Evolutionary conservation across 2,888 invertebrate genomes (phyloP), one percentile per base, ranked within the genome.

Genomic region (Chloroclysta siterata): DNA sequence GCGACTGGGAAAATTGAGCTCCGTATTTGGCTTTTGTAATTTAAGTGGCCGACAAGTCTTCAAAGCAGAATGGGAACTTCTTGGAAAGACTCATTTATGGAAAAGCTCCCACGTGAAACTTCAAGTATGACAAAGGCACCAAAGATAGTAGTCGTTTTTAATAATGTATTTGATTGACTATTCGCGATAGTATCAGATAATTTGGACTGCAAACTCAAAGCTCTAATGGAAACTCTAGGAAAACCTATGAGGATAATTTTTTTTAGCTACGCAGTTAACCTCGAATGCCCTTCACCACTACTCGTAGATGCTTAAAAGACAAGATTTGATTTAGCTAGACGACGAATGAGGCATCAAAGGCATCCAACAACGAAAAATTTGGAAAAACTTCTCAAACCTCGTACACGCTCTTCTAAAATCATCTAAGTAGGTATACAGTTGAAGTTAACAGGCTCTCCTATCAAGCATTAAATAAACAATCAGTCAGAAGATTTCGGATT

Each of bases 11-110:
- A 61, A 62, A 61, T 58, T 51, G 50, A 61, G 28, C 54, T 33
- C 61, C 54, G 47, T 61, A 61, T 65, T 54, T 51, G 58, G 58
- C 58, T 58, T 65, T 65, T 61, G 53, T 52, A 53, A 62, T 54
- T 55, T 54, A 58, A 65, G 58, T 65, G 58, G 41, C 58, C 54
- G 51, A 48, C 46, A 14, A 52, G 52, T 46, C 41, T 64, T 14
- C 28, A 61, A 41, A 54, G 48, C 7, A 14, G 51, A 57, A 57
- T 42, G 33, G 8, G 15, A 55, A 39, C 28, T 10, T 36, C 47
- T 39, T 14, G 33, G n/a, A 39, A 53, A 60, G 29, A 28, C 14
- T 22, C 4, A 39, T 39, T 53, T 52, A 14, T 14, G 22, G 42
- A 61, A 29, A 39, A 29, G 39, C 46, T 63, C 62, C 48, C 53